These are phyloP conservation scores for Dasyprocta punctata DNA, from an alignment of 2,113 vertebrate species.

Conservation along the genomic window DNA sequence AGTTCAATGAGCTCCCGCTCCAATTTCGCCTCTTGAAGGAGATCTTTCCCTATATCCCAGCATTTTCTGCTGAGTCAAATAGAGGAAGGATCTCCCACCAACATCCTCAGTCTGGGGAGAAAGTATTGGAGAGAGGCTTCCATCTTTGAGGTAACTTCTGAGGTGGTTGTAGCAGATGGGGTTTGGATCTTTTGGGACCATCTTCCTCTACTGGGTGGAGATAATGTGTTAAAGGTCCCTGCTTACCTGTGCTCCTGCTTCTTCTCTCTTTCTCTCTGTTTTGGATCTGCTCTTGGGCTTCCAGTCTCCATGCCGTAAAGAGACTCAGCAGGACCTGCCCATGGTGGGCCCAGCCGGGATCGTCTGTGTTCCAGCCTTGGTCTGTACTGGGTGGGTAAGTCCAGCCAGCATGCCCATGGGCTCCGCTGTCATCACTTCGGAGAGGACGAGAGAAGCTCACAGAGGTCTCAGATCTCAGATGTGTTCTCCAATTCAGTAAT, in stretches of 20 bases:
- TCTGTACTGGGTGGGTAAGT: conserved; percentile 73
- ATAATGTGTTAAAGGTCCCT: conserved; percentile 55
- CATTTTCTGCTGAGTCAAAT: not conserved
- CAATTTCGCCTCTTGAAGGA: not conserved
- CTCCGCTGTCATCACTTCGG: conserved; percentile 49
- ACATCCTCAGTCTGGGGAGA: not conserved
- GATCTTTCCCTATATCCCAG: not conserved
- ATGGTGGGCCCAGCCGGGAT: conserved; percentile 55
- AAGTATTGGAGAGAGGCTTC: not conserved
- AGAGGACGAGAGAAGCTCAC: conserved; percentile 55
- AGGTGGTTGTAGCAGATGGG: not conserved
- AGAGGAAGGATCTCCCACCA: not conserved
- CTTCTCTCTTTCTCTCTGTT: conserved; percentile 64
- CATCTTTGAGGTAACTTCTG: not conserved
- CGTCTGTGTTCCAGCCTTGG: conserved; percentile 51
- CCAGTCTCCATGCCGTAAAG: conserved; percentile 72
- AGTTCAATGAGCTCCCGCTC: not conserved
- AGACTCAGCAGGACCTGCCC: conserved; percentile 67
- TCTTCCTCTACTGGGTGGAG: conserved; percentile 54
- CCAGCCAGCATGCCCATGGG: not conserved
- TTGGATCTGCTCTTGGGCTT: conserved; percentile 70
- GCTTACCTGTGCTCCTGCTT: conserved; percentile 77
- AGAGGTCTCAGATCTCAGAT: conserved; percentile 35
- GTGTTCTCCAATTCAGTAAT: conserved; percentile 56
- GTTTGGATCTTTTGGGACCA: conserved; percentile 1